Evolutionary conservation across 2,797 vertebrate species (phyloP), one percentile per base, ranked within the genome.

Genomic region (Antennarius maculatus): DNA sequence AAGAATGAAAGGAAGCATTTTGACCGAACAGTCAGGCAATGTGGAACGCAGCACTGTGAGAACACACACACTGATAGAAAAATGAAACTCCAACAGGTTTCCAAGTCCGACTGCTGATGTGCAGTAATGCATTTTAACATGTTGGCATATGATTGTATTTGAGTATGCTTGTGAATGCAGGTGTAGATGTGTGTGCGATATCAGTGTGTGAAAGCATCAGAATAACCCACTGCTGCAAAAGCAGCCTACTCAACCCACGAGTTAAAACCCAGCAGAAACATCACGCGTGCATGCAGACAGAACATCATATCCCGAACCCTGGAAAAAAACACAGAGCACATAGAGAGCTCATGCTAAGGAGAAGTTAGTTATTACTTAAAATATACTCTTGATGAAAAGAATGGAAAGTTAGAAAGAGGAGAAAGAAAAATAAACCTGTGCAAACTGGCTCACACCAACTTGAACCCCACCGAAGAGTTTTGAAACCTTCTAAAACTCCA

Each of bases 381-480:
- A 56, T 10, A 46, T 59, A 47, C 2, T 27, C 41, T 34, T n/a
- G 50, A 23, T 69, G 43, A 29, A 79, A 48, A 61, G 17, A 71
- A 74, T 39, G 60, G 16, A 54, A 53, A 50, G 7, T 23, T 41
- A 41, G 54, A 52, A 12, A 6, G 23, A 42, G 43, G 10, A 64
- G 42, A 63, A 12, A 65, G 5, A 46, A 31, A 61, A 80, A 52
- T 49, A 81, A 86, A 85, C 57, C 65, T 54, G 41, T 80, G 80
- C 87, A 90, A 91, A 88, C 79, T 87, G 86, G 85, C 90, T 92
- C 89, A 90, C 90, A 91, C 90, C 90, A 86, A 90, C 88, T 63
- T 78, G 54, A 82, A 83, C 56, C 70, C 66, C 47, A 12, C 16
- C 18, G 52, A 57, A 53, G 64, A 70, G 74, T 79, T 27, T 46